Percentiles rank a stretch among this genome's conserved stretches.
Conservation (phyloP, 2,888 invertebrate genomes). For the Lampropteryx suffumata region DNA sequence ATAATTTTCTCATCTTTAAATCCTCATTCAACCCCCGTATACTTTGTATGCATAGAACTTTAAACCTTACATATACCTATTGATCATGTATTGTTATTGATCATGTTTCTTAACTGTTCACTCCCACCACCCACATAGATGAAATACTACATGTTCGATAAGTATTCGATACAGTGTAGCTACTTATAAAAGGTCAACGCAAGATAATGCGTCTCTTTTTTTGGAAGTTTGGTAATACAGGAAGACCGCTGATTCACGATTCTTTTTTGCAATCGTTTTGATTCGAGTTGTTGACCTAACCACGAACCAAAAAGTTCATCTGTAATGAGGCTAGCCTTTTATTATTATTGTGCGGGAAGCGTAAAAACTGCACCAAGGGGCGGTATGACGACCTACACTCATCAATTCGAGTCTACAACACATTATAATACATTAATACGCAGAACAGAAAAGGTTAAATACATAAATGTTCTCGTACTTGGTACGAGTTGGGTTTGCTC, state of each 20-base stretch:
- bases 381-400: conserved; percentile 8
- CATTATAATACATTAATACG: too few relatives aligned
- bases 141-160: conserved; percentile 7
- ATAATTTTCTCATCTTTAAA: too few relatives aligned
- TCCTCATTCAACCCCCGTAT: too few relatives aligned
- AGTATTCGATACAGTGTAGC: conserved; percentile 5
- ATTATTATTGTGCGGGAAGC: conserved; percentile 11
- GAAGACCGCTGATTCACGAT: conserved; percentile 18
- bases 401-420: not conserved
- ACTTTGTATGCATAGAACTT: not conserved
- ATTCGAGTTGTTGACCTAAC: conserved; percentile 17
- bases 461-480: not conserved
- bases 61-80: conserved; percentile 2
- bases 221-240: conserved; percentile 20
- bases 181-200: conserved; percentile 17
- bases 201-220: conserved; percentile 19
- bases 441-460: not conserved
- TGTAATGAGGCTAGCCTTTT: conserved; percentile 13
- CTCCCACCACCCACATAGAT: conserved; percentile 13
- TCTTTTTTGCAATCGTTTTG: conserved; percentile 17
- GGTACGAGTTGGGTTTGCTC: conserved; percentile 4
- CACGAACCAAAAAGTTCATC: conserved; percentile 20
- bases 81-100: too few relatives aligned
- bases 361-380: conserved; percentile 16
- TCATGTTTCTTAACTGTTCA: conserved; percentile 7